Base-by-base conservation (phyloP, 2,797 vertebrate genomes). In the Darevskia mixta region DNA sequence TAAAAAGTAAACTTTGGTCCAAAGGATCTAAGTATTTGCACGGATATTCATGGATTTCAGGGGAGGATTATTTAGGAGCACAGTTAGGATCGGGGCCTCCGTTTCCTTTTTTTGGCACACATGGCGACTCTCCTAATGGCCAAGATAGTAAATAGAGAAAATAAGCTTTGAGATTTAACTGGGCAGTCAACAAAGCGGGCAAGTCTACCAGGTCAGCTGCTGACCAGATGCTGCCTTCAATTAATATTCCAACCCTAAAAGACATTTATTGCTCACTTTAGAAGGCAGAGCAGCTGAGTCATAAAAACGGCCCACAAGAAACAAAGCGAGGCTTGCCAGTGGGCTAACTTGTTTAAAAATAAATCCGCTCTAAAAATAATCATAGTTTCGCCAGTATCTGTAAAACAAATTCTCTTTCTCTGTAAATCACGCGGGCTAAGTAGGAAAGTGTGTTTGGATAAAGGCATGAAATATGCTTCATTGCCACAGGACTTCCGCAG, bases 211-310 rank as follows among this genome's bases (percentile, higher is more conserved):
- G 96, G 96, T 97, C 97, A 97, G 96, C 96, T 97, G 97, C 96
- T 97, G 96, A 96, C 97, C 97, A 97, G 96, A 98, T 97, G 97
- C 96, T 97, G 96, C 95, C 96, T 97, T 96, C 97, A 97, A 97
- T 97, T 97, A 97, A 96, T 97, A 97, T 96, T 96, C 96, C 94
- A 95, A 90, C 87, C 92, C 93, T 96, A 95, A 95, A 96, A 96
- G 95, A 96, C 95, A 95, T 97, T 97, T 97, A 97, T 96, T 92
- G 88, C 91, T 96, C 86, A 90, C 92, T 95, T 94, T 95, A 95
- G 71, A 96, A 96, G 93, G 94, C 87, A 92, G 94, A 96, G 93
- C 96, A 97, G 96, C 94, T 95, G 95, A 97, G 95, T 96, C 94
- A 95, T 97, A 97, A 97, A 94, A 96, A 90, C 93, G 93, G 91